These are phyloP conservation scores for Macrotus californicus DNA, from an alignment of 2,113 vertebrate species.

Conservation along the genomic window DNA sequence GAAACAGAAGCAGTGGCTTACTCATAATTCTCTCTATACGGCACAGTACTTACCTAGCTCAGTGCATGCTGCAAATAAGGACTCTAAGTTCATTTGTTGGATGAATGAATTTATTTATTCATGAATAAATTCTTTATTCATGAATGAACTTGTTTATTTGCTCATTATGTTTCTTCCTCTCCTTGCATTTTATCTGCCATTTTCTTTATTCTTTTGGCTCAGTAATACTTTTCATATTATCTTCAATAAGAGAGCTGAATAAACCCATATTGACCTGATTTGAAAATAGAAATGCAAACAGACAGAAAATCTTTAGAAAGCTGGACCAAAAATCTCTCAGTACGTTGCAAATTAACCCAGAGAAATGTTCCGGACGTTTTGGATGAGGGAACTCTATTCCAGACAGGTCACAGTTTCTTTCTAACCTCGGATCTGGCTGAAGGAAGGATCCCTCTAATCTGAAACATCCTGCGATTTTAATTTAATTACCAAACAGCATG, in stretches of 20 bases:
- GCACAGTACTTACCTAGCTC: not conserved
- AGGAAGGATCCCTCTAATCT: constrained; percentile 59
- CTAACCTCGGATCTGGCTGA: constrained; percentile 40
- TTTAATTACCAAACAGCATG: constrained; percentile 51
- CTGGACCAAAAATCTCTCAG: constrained; percentile 38
- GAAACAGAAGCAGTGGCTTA: not conserved
- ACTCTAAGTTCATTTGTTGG: constrained; percentile 64
- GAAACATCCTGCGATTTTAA: constrained; percentile 63
- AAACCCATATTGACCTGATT: constrained; percentile 52
- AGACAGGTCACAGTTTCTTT: constrained; percentile 42
- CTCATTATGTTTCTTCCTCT: constrained; percentile 46
- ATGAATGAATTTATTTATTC: constrained; percentile 67
- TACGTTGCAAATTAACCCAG: constrained; percentile 68
- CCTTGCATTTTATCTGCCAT: constrained; percentile 55
- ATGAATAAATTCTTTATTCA: constrained; percentile 69
- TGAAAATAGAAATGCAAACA: constrained; percentile 57
- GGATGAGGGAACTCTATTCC: constrained; percentile 55
- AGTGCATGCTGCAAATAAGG: constrained; percentile 15
- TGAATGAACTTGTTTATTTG: constrained; percentile 59
- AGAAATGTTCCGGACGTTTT: constrained; percentile 57
- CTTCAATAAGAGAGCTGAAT: constrained; percentile 63
- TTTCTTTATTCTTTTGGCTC: constrained; percentile 57
- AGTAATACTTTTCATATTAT: constrained; percentile 56
- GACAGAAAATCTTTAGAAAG: constrained; percentile 60
- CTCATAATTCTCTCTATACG: not conserved